Evolutionary conservation across 2,888 invertebrate species (phyloP), one percentile per base, ranked within the genome.

Genomic region (Latheticus oryzae): DNA sequence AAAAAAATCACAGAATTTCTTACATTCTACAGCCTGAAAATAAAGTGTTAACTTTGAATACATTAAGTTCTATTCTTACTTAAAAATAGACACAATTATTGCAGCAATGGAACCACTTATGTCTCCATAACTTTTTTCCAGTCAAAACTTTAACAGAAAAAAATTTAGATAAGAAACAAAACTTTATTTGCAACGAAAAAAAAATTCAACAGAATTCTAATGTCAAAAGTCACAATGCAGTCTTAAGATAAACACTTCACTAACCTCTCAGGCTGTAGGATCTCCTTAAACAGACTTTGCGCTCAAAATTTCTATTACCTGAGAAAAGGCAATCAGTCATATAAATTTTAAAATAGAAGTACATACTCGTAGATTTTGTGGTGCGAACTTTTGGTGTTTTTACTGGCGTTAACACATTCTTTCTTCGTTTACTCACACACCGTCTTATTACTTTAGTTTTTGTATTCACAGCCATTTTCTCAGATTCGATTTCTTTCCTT

Each of bases 401-500:
- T 2, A 8, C n/a, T 5, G 35, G 15, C 40, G 56, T 50, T 50
- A n/a, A n/a, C n/a, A n/a, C n/a, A n/a, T n/a, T n/a, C n/a, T n/a
- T n/a, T n/a, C n/a, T n/a, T n/a, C 28, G 54, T 24, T 21, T 28
- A 57, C 21, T 28, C 7, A 24, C 28, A 3, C 40, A 26, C 23
- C 12, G 43, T 30, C 12, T 30, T 1, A 13, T 19, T 7, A 3
- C 17, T 33, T 32, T 50, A 17, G 8, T 33, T 21, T 23, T 38
- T n/a, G 15, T 47, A 26, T 23, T 58, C 58, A 58, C 45, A 42
- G 53, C 43, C 28, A 47, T 5, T 5, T 19, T 23, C 16, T 48
- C 48, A 38, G 4, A 28, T 56, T 58, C 52, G 17, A 78, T 77
- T 5, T 77, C 77, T 67, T 81, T 78, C 24, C 81, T 70, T 61